Percentiles rank a stretch among this genome's conserved stretches.
phyloP scores from a whole-genome alignment of 1,140 invertebrate genomes.

The Octopus sinensis region DNA sequence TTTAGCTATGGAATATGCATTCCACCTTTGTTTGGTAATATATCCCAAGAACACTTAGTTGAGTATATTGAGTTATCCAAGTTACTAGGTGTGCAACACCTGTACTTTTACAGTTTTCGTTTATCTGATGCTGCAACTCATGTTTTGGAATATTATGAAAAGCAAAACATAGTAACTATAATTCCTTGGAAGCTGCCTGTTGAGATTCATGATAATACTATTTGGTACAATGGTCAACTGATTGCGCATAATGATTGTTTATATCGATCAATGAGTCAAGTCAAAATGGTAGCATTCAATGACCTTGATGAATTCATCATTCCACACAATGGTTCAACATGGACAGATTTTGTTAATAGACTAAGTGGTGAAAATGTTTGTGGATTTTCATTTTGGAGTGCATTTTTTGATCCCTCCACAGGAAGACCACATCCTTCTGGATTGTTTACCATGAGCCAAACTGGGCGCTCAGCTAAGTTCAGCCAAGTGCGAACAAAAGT shows the following conservation, averaged over 20 bases:
- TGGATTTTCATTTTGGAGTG: conserved; percentile 48
- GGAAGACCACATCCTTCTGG: not conserved
- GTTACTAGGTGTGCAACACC: conserved; percentile 49
- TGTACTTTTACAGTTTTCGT: conserved; percentile 48
- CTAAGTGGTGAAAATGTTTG: conserved; percentile 32
- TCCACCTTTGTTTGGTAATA: conserved; percentile 50
- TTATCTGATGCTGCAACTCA: conserved; percentile 29
- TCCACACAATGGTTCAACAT: conserved; percentile 39
- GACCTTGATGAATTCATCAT: conserved; percentile 56
- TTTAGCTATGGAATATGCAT: conserved; percentile 45
- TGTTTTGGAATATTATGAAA: conserved; percentile 42
- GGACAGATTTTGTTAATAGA: conserved; percentile 26
- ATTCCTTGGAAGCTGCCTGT: conserved; percentile 46
- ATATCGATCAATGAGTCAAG: conserved; percentile 46
- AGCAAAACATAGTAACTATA: conserved; percentile 33
- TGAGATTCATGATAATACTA: conserved; percentile 23
- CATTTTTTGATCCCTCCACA: conserved; percentile 45
- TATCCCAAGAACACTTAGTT: conserved; percentile 36
- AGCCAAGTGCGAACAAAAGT: conserved; percentile 50
- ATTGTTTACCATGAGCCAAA: conserved; percentile 24
- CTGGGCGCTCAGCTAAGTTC: conserved; percentile 23
- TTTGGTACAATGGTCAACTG: conserved; percentile 56
- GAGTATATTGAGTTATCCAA: conserved; percentile 51
- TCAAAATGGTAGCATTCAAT: conserved; percentile 46
- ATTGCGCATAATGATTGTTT: conserved; percentile 54